Base-by-base conservation (phyloP, 2,888 invertebrate species). In the Blastobasis lacticolella region DNA sequence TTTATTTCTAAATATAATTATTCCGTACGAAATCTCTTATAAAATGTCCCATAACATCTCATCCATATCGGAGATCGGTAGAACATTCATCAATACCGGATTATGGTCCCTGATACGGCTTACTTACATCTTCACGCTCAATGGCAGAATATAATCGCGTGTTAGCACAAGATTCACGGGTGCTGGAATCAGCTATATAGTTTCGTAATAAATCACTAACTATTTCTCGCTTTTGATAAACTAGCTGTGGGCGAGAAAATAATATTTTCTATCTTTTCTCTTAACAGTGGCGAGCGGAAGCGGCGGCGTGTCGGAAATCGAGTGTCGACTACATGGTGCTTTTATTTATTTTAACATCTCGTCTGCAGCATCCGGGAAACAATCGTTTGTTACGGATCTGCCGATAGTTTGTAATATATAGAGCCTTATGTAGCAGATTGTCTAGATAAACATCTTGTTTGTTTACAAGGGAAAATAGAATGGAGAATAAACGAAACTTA, bases 301-400 rank as follows among this genome's bases (percentile, higher is more conserved):
- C 72, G 67, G 72, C 66, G 66, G 68, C 66, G 72, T 71, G 71
- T 75, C 79, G 82, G 81, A 83, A 75, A 81, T 82, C 78, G 80
- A 82, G 77, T 80, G 71, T 72, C 77, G 70, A 71, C 67, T 67
- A 70, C 54, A 54, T 53, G 57, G 55, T 57, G 63, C 66, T 67
- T 81, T 81, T 82, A 83, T 84, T 83, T 84, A 83, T 84, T 84
- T 83, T 75, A 82, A 81, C 80, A 76, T 81, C 81, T 79, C 79
- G 78, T 80, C 81, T 72, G 68, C 58, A 65, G 69, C 76, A 75
- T 84, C 83, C 84, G 80, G 75, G 62, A 69, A 73, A 73, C 73
- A 74, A 74, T 71, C 72, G 75, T 69, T 71, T 62, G 65, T 66
- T 70, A 60, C 71, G 68, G 73, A 46, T 37, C 45, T 48, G 46